Evolutionary conservation across 2,113 vertebrate genomes (phyloP), one percentile per base, ranked within the genome.

Genomic region (Bagarius yarrelli): DNA sequence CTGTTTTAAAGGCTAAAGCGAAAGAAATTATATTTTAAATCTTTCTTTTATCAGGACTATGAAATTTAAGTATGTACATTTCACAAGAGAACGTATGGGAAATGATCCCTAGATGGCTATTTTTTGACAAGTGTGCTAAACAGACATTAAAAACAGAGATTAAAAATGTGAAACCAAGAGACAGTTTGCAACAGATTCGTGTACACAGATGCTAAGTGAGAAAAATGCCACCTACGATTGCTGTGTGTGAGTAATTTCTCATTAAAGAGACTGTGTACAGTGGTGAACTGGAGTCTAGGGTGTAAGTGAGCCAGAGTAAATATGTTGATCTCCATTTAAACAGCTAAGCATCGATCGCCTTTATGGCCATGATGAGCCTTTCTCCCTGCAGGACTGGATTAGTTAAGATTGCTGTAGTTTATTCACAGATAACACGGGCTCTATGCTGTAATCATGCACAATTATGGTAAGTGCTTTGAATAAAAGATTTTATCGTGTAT

Each of bases 271-370:
- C 34, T 78, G 59, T 73, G 61, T 85, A 83, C 75, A 78, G 78
- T 79, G 59, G 25, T 72, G 30, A 72, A 82, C 36, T 57, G 53
- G 27, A 72, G 79, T 74, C 75, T 59, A 59, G 44, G 66, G 66
- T 78, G 75, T 81, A 36, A 83, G 74, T 59, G 78, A 83, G 79
- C 52, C 89, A 89, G 85, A 67, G 91, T 86, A 92, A 93, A 93
- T 91, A 92, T 71, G 80, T 80, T 90, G 90, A 91, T 92, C 87
- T 87, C 81, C 84, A 81, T 89, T 89, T 86, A 89, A 92, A 92
- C 91, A 91, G 83, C 80, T 76, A 79, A 36, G 59, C 90, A 93
- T 93, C 89, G 91, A 92, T 91, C 83, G 79, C 70, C 83, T 87
- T 86, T 89, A 87, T 90, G 92, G 89, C 90, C 88, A 90, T 90